Base-by-base conservation (phyloP, 2,113 vertebrate species). In the Microcebus ravelobensis region DNA sequence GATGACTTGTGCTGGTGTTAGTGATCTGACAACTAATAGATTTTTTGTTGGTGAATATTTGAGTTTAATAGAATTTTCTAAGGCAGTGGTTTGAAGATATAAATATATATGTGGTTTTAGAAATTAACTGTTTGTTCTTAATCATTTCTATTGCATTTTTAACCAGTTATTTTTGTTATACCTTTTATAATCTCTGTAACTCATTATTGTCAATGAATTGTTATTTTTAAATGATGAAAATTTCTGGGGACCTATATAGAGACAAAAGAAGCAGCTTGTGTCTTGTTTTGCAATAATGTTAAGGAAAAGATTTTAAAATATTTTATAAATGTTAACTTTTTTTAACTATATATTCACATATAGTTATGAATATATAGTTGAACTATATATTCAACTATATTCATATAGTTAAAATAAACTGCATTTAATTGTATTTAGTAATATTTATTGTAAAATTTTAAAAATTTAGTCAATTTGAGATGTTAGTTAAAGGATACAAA, bases 81-180 rank as follows among this genome's bases (percentile, higher is more conserved):
- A 89, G 27, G 12, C 80, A 84, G 31, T 84, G n/a, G 17, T 48
- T 90, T 93, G 34, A 31, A 13, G 25, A 10, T 76, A 74, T 87
- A 90, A 92, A 96, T 87, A 63, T n/a, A 63, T 27, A 34, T 52
- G 9, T 50, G 11, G 20, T 65, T 95, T 94, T 74, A 93, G 70
- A 91, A 74, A 65, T 95, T 95, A 90, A 87, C n/a, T 89, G 29
- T 85, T 92, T 73, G 63, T 83, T 93, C 65, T 86, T 45, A 65
- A 68, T 94, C 90, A 79, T 8, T 27, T 81, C 42, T 76, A 18
- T 36, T 3, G 55, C 87, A 31, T 4, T 92, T 92, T 85, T 21
- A 71, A 71, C 7, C 29, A 71, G 18, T 94, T 80, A 68, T 84
- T 92, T 87, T 63, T 82, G 13, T 39, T 82, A 50, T 74, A 17